A percentile compares a stretch with the other conserved stretches of the same genome.
These are phyloP conservation scores for Troides oblongomaculatus DNA, from an alignment of 2,888 invertebrate species.

Conservation along the genomic window DNA sequence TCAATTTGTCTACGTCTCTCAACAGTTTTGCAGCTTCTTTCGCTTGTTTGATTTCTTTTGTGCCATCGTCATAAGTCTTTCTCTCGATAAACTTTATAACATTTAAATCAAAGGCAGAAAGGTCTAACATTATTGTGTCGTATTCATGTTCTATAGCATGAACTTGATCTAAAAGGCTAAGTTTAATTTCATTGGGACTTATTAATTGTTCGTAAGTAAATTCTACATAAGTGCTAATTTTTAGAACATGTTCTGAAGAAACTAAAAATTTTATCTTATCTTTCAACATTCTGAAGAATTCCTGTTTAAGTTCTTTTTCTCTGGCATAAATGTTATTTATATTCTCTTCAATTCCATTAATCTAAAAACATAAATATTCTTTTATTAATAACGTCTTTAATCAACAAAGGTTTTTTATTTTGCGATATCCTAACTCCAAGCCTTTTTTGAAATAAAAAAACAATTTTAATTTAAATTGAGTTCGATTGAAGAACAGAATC, in stretches of 20 bases:
- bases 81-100: slow-evolving; percentile 64
- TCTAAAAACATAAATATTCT: slow-evolving; percentile 43
- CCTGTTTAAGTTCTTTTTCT: slow-evolving; percentile 61
- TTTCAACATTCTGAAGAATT: slow-evolving; percentile 62
- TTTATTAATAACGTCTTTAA: too few species aligned
- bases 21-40: slow-evolving; percentile 60
- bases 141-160: slow-evolving; percentile 78
- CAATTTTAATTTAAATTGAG: too few species aligned
- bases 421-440: too few species aligned
- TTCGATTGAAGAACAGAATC: too few species aligned
- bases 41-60: slow-evolving; percentile 57
- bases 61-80: slow-evolving; percentile 58
- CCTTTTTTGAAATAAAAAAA: too few species aligned
- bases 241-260: slow-evolving; percentile 80
- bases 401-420: too few species aligned
- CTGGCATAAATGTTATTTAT: slow-evolving; percentile 54
- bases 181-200: slow-evolving; percentile 80
- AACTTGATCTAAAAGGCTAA: slow-evolving; percentile 81
- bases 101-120: slow-evolving; percentile 62
- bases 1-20: slow-evolving; percentile 66
- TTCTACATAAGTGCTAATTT: slow-evolving; percentile 82
- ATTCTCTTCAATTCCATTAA: slow-evolving; percentile 53
- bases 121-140: slow-evolving; percentile 62
- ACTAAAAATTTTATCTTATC: slow-evolving; percentile 76
- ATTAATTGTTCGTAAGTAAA: slow-evolving; percentile 83